Conservation (phyloP, 2,888 invertebrate species). For the Amiota communis region DNA sequence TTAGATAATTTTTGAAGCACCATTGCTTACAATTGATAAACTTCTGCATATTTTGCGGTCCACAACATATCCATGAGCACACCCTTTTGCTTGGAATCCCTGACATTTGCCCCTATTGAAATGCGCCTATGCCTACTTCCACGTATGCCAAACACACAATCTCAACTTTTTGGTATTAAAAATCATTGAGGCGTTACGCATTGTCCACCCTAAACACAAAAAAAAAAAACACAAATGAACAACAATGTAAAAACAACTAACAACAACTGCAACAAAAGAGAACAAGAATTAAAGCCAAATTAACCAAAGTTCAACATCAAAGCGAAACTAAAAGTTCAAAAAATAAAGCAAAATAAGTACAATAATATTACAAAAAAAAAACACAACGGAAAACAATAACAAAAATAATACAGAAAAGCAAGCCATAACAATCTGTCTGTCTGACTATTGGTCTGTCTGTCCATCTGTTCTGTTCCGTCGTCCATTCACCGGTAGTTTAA, state of each 20-base stretch:
- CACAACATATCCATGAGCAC: too few relatives aligned
- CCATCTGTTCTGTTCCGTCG: neutral
- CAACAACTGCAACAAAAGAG: neutral
- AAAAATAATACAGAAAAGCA: neutral
- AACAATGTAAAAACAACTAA: neutral
- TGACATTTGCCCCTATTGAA: too few relatives aligned
- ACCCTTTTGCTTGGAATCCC: too few relatives aligned
- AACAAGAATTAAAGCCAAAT: neutral
- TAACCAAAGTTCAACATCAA: conserved; percentile 17
- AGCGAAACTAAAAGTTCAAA: conserved; percentile 19
- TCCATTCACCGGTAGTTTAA: too few relatives aligned
- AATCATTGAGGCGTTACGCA: conserved; percentile 51
- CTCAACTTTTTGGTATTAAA: neutral
- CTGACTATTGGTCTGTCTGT: neutral
- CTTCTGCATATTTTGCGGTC: too few relatives aligned
- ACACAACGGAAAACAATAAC: neutral
- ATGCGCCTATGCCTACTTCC: too few relatives aligned
- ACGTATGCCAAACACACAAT: too few relatives aligned
- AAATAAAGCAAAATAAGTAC: too few relatives aligned
- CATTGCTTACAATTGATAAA: too few relatives aligned
- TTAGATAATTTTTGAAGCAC: too few relatives aligned
- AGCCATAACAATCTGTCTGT: conserved; percentile 4
- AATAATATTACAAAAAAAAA: neutral
- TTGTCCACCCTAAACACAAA: conserved; percentile 18
- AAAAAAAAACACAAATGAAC: neutral